These are phyloP conservation scores for Neofelis nebulosa DNA, from an alignment of 2,113 vertebrate species.

Conservation along the genomic window DNA sequence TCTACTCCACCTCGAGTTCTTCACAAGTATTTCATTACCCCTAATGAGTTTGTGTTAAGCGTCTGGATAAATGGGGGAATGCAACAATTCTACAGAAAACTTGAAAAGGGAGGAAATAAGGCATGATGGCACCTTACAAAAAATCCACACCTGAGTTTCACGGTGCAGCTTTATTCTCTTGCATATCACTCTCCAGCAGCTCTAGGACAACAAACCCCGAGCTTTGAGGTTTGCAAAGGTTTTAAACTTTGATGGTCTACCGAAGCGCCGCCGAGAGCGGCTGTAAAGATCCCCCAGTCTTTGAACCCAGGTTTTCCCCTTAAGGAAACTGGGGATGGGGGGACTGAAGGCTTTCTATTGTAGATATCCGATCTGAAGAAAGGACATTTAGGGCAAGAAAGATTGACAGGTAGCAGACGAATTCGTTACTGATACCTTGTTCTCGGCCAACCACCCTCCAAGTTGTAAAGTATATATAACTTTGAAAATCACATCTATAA, in stretches of 20 bases:
- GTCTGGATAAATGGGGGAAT: background rate
- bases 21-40: constrained; percentile 33
- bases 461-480: constrained; percentile 22
- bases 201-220: background rate
- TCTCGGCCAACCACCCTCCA: background rate
- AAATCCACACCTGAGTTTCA: background rate
- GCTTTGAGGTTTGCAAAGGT: background rate
- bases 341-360: background rate
- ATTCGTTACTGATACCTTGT: background rate
- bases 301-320: background rate
- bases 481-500: background rate
- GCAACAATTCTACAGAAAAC: background rate
- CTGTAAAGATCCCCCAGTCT: background rate
- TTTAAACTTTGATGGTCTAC: background rate
- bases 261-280: accelerated
- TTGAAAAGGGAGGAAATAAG: background rate
- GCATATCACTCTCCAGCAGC: background rate
- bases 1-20: background rate
- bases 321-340: background rate
- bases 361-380: background rate
- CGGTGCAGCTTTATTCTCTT: background rate
- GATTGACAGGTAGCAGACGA: background rate
- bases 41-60: constrained; percentile 8
- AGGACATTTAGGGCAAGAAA: background rate
- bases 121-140: background rate